These are phyloP conservation scores for Drosophila macrospina DNA, from an alignment of 2,888 invertebrate genomes.

Conservation along the genomic window DNA sequence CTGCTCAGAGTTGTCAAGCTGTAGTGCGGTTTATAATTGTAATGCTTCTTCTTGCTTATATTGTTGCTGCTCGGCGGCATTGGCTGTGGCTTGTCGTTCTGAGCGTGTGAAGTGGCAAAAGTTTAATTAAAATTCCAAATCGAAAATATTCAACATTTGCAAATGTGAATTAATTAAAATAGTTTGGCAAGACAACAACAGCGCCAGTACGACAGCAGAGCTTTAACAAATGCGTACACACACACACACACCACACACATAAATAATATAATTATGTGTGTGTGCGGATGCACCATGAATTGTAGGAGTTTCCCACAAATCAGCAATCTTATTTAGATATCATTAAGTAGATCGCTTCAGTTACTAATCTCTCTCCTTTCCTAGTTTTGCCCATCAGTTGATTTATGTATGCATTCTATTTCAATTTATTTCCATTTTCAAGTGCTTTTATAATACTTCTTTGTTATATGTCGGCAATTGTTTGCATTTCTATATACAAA, in stretches of 20 bases:
- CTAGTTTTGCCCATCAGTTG: not conserved
- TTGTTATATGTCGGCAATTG: too few relatives aligned
- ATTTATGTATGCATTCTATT: not conserved
- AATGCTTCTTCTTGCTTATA: slow-evolving; percentile 39
- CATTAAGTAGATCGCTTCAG: too few relatives aligned
- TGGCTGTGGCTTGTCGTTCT: slow-evolving; percentile 20
- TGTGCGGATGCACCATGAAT: not conserved
- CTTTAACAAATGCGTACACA: slow-evolving; percentile 21
- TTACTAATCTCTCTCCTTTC: not conserved
- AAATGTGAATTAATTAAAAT: slow-evolving; percentile 83
- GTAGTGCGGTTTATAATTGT: slow-evolving; percentile 48
- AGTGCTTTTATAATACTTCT: too few relatives aligned
- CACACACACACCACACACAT: not conserved
- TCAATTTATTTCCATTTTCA: too few relatives aligned
- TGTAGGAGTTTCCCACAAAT: not conserved
- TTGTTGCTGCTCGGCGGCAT: slow-evolving; percentile 15
- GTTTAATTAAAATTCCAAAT: slow-evolving; percentile 83
- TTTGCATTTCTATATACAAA: too few relatives aligned
- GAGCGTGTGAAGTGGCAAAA: slow-evolving; percentile 67
- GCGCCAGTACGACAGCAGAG: slow-evolving; percentile 19
- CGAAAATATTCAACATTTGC: slow-evolving; percentile 76
- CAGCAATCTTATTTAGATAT: not conserved
- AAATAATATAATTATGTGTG: slow-evolving; percentile 6
- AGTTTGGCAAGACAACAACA: slow-evolving; percentile 69
- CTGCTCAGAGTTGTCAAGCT: slow-evolving; percentile 66